Base-by-base conservation (phyloP, 2,113 vertebrate genomes). In the Hippocampus comes region DNA sequence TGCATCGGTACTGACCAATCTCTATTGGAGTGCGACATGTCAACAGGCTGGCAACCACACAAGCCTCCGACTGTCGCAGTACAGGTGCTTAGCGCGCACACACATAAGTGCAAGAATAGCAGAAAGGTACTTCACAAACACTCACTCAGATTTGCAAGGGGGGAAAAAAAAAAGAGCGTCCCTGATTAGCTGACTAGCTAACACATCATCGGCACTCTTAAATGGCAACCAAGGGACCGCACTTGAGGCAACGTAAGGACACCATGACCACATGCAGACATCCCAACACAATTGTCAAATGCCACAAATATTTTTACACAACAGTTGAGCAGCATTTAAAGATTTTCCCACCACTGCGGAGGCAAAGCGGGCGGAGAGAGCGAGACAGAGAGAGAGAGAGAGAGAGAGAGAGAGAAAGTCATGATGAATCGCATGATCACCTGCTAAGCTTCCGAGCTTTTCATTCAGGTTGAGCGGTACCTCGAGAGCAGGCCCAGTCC, bases 401-500 rank as follows among this genome's bases (percentile, higher is more conserved):
- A 65, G 65, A 77, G 72, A 63, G 3, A 77, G 72, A 82, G 78
- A 59, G 76, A 79, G 80, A 71, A 72, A 77, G 68, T 83, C 67
- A 88, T 90, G 90, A 91, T 90, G 86, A 89, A 89, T 85, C 79
- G 86, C 89, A 89, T 84, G 84, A 89, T 90, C 89, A 90, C 88
- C 91, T 88, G 87, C 81, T 79, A 75, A 63, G 82, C 85, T 84
- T 81, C 72, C 27, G 83, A 90, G 88, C 84, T 72, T 83, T 75
- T 86, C 88, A 82, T 75, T 91, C 91, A 92, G 92, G 91, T 92
- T 87, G 76, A 86, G 87, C 84, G 86, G 86, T 81, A 90, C 87
- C 89, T 89, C 78, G 73, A 70, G 80, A 88, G 84, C 78, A 27
- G 80, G 76, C 75, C 61, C 79, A 89, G 86, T 82, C 63, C 77